Conservation (phyloP, 2,797 vertebrate genomes). For the Sebastes ruberrimus region DNA sequence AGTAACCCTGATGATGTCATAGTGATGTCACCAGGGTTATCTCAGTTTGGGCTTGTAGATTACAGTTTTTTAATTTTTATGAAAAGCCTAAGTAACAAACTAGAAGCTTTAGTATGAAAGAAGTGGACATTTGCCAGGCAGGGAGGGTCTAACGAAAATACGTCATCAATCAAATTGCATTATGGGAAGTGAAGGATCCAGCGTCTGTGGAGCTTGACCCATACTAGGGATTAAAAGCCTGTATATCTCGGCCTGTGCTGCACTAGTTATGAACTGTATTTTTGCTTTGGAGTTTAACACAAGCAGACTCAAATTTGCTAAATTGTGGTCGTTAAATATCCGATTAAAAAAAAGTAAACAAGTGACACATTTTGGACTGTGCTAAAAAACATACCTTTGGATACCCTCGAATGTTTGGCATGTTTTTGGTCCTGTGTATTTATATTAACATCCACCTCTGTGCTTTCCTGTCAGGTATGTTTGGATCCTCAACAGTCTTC, state of each 20-base stretch:
- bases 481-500: slow-evolving; percentile 92
- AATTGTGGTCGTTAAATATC: not conserved
- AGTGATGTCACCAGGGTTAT: not conserved
- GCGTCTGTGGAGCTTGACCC: not conserved
- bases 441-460: not conserved
- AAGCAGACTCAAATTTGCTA: not conserved
- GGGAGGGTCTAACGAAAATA: not conserved
- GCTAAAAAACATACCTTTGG: not conserved
- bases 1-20: not conserved
- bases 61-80: not conserved
- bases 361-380: not conserved
- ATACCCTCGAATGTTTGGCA: not conserved
- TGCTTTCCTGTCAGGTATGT: slow-evolving; percentile 85
- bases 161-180: not conserved
- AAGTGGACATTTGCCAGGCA: not conserved
- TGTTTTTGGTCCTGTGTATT: not conserved
- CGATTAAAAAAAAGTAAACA: no score
- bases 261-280: not conserved
- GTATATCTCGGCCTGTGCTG: not conserved
- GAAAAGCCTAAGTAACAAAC: not conserved
- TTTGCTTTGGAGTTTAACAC: not conserved
- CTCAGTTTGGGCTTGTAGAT: not conserved
- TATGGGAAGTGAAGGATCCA: not conserved
- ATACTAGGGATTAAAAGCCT: not conserved
- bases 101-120: not conserved